Evolutionary conservation across 2,797 vertebrate genomes (phyloP).

Genomic region (Platalea minor): DNA sequence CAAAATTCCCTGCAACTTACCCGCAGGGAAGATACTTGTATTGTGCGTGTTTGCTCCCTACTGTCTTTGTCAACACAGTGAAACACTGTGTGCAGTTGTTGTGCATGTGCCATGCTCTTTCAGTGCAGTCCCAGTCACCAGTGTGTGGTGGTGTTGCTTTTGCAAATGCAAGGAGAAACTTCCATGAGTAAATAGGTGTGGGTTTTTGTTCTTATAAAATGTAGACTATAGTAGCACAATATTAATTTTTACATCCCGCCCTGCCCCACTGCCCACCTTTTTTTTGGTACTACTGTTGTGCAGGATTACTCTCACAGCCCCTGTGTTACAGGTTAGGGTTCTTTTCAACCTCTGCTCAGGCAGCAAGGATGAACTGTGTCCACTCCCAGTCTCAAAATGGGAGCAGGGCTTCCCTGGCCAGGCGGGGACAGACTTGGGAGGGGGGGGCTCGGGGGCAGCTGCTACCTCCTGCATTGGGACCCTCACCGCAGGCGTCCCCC

Average conservation of each 20-base stretch:
- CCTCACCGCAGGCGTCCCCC: accelerated
- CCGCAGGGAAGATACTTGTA: neutral
- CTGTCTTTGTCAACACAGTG: neutral
- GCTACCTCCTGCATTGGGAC: too few species aligned
- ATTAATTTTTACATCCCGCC: neutral
- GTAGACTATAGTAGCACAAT: neutral
- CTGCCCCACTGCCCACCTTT: neutral
- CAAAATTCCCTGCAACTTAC: neutral
- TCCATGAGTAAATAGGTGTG: neutral
- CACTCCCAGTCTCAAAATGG: neutral
- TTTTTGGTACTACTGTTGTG: neutral
- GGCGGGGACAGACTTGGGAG: too few species aligned
- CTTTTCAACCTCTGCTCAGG: neutral
- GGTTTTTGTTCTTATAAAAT: neutral
- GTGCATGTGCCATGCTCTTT: neutral
- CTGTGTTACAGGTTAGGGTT: neutral
- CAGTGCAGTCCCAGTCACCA: neutral
- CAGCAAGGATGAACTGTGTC: neutral
- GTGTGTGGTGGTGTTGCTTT: neutral
- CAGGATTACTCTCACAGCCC: neutral
- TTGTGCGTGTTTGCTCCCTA: neutral
- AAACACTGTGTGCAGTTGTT: neutral
- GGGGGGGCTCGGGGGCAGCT: neutral
- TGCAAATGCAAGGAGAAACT: neutral
- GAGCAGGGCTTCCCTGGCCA: neutral